These are phyloP conservation scores for Meloidogyne chitwoodi DNA, from an alignment of 1,140 invertebrate species.

Conservation along the genomic window DNA sequence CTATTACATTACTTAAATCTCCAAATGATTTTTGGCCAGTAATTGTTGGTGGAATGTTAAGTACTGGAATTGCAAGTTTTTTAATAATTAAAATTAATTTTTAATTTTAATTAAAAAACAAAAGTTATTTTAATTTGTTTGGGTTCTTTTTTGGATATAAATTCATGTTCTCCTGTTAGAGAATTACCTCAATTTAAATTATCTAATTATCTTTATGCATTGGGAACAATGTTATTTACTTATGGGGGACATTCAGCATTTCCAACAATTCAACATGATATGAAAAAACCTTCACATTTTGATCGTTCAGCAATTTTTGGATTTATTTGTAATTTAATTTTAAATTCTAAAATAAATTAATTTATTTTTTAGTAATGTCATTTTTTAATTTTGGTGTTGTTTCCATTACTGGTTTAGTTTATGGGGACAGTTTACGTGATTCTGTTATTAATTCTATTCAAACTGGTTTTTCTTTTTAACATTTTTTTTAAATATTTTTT, in stretches of 20 bases:
- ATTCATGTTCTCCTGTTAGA: constrained; percentile 28
- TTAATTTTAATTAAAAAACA: neutral
- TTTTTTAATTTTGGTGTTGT: constrained; percentile 44
- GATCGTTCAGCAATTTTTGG: constrained; percentile 20
- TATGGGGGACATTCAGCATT: constrained; percentile 62
- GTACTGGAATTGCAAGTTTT: constrained; percentile 32
- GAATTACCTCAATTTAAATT: constrained; percentile 39
- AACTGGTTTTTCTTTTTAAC: constrained; percentile 23
- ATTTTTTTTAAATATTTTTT: neutral
- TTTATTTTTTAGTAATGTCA: constrained; percentile 43
- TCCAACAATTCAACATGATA: constrained; percentile 62
- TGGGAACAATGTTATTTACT: constrained; percentile 62
- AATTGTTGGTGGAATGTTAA: constrained; percentile 29
- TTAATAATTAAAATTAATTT: neutral
- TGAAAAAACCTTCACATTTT: constrained; percentile 54
- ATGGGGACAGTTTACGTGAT: constrained; percentile 41
- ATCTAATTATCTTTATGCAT: constrained; percentile 57
- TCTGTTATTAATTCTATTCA: constrained; percentile 49
- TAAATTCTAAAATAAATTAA: constrained; percentile 15
- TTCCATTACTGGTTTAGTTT: constrained; percentile 41
- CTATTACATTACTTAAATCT: constrained; percentile 70
- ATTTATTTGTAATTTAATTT: constrained; percentile 30
- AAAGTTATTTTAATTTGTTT: constrained; percentile 43
- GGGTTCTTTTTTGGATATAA: constrained; percentile 31
- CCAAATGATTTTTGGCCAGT: constrained; percentile 72